Base-by-base conservation (phyloP, 2,888 invertebrate genomes). In the Netelia inedita region DNA sequence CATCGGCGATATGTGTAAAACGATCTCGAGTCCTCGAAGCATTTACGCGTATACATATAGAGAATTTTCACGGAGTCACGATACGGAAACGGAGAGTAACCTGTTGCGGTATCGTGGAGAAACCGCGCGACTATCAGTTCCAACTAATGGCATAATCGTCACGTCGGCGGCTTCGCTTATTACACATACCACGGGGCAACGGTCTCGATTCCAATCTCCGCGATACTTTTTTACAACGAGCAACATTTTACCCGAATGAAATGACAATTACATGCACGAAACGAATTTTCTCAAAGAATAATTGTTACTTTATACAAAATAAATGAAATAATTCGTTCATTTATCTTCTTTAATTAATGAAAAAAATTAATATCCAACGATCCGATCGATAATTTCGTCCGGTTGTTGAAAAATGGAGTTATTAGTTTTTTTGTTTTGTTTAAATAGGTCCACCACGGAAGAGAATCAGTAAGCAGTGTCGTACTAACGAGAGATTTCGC, bases 111-210 rank as follows among this genome's bases (percentile, higher is more conserved):
- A 46, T 35, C 65, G 35, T 23, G 82, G 82, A 78, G 82, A 82
- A 82, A 82, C 78, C 55, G 21, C 11, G 50, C 23, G 11, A n/a
- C 23, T 76, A 82, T 76, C 69, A 43, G 41, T 73, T 66, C n/a
- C 19, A 73, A 73, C 61, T 69, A 68, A 79, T 73, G 72, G 68
- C 35, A 73, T 61, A 61, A 74, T 74, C 74, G 66, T 69, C 41
- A 43, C 19, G 65, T 35, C 57, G 50, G 57, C 46, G 35, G 43
- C 57, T 16, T 16, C 65, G 43, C 46, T 81, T 74, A 63, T 81
- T 61, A 23, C 69, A 68, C 74, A 11, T 14, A 21, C 72, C 23
- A 61, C 59, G 21, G 35, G n/a, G 59, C 43, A 19, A 46, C n/a
- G 23, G 9, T 72, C 59, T 46, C 28, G 46, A 61, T 50, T 23